Base-by-base conservation (phyloP, 2,113 vertebrate species). In the Catharus fuscescens region DNA sequence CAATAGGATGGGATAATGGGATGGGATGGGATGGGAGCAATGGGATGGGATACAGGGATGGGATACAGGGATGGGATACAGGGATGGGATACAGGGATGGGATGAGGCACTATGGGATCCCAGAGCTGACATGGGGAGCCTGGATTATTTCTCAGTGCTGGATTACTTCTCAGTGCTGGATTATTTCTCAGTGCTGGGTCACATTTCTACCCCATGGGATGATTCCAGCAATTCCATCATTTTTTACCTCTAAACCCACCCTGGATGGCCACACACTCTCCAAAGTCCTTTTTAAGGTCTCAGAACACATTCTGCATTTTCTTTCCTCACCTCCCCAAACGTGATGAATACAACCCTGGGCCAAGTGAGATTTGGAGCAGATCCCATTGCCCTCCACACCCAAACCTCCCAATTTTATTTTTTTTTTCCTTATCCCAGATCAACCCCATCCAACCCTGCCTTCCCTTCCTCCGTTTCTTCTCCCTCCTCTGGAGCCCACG, bases 401-500 rank as follows among this genome's bases (percentile, higher is more conserved):
- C 4, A 60, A 17, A 48, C 53, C 36, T 69, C 28, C 56, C 23
- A 10, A 29, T 71, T 71, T 44, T 56, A 18, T 9, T 12, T 34
- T 52, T 50, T 26, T 13, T 34, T 32, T 11, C 1, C 36, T 29
- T 9, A 28, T 18, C 45, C 20, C 45, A n/a, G 24, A 80, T 20
- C 60, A 62, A 78, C 32, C 38, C 66, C 87, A 88, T 73, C 85
- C 88, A 19, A 52, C 40, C 78, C 87, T 72, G 16, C 80, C 34
- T 71, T 95, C 47, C 74, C 81, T 88, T 34, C 69, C 52, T 60
- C 53, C 9, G 0, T 9, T 45, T 2, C 52, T 29, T 5, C 82
- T 91, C 95, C 92, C 91, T 94, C 87, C 64, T 31, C 86, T 66
- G 91, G 21, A 91, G 24, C 52, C 92, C 91, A 64, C 82, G n/a